Conservation (phyloP, 2,113 vertebrate genomes). For the Heterotis niloticus region DNA sequence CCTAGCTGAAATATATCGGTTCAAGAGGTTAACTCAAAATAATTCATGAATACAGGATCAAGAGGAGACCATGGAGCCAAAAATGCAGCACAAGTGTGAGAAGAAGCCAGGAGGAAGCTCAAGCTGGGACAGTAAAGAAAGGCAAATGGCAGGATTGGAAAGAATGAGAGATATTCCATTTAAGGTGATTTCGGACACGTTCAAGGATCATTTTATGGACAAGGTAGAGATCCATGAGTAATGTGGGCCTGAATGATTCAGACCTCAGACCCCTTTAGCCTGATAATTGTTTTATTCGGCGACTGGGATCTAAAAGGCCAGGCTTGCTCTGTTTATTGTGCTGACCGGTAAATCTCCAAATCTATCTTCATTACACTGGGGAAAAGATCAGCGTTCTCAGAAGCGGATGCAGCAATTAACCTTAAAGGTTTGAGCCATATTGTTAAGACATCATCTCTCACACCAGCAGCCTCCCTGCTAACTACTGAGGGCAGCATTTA, state of each 20-base stretch:
- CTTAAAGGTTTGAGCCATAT: constrained; percentile 54
- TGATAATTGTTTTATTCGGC: constrained; percentile 31
- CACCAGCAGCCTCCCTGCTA: constrained; percentile 57
- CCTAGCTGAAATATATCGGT: neutral
- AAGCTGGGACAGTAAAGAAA: neutral
- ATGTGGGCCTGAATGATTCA: constrained; percentile 14
- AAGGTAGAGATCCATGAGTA: constrained; percentile 7
- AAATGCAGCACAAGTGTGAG: too few relatives aligned
- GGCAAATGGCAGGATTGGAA: neutral
- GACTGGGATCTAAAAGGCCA: constrained; percentile 52
- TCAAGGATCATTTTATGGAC: constrained; percentile 17
- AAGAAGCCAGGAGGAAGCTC: neutral
- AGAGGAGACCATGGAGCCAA: neutral
- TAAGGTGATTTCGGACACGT: neutral
- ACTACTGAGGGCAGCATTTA: constrained; percentile 72
- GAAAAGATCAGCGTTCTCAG: constrained; percentile 53
- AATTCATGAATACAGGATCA: neutral
- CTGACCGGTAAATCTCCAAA: constrained; percentile 57
- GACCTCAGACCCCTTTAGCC: neutral
- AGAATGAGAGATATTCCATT: neutral
- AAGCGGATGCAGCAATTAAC: constrained; percentile 61
- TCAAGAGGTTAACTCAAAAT: neutral
- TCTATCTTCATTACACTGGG: constrained; percentile 64
- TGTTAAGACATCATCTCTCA: constrained; percentile 61
- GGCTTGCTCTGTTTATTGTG: constrained; percentile 52